These are phyloP conservation scores for Apeira syringaria DNA, from an alignment of 2,888 invertebrate species.

Conservation along the genomic window DNA sequence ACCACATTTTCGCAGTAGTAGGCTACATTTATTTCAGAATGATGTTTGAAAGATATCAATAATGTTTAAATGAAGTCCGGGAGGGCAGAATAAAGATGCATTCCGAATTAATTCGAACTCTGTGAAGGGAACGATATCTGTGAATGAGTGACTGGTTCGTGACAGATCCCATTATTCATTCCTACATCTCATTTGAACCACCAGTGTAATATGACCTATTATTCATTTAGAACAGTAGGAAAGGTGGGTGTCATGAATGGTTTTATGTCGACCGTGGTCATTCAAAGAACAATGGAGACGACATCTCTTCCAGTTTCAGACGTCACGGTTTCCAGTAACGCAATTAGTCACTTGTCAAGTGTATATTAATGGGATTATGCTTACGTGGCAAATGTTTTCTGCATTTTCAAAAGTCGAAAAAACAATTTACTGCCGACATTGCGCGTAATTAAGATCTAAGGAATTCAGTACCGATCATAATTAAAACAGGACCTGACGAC, in stretches of 20 bases:
- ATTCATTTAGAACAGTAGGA: conserved; percentile 11
- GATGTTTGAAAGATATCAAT: no score
- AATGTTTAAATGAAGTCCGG: no score
- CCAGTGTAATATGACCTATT: conserved; percentile 27
- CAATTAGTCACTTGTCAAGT: conserved; percentile 30
- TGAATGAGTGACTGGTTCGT: conserved; percentile 24
- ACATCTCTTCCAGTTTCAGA: conserved; percentile 26
- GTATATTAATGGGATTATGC: conserved; percentile 13
- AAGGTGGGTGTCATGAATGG: conserved; percentile 35
- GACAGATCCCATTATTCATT: conserved; percentile 45
- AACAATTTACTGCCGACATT: no score
- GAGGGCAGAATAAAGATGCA: no score
- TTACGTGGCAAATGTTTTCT: conserved; percentile 2
- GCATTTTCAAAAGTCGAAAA: background rate
- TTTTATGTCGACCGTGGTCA: conserved; percentile 33
- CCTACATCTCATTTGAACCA: conserved; percentile 34
- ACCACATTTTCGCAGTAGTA: no score
- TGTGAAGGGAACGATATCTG: conserved; percentile 3
- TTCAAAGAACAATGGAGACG: conserved; percentile 39
- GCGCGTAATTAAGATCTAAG: no score
- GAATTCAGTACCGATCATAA: no score
- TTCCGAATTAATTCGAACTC: no score
- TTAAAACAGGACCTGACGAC: no score
- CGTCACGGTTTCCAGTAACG: conserved; percentile 20
- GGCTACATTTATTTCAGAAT: no score